Evolutionary conservation across 2,888 invertebrate genomes (phyloP), one percentile per base, ranked within the genome.

Genomic region (Tetragnatha montana): DNA sequence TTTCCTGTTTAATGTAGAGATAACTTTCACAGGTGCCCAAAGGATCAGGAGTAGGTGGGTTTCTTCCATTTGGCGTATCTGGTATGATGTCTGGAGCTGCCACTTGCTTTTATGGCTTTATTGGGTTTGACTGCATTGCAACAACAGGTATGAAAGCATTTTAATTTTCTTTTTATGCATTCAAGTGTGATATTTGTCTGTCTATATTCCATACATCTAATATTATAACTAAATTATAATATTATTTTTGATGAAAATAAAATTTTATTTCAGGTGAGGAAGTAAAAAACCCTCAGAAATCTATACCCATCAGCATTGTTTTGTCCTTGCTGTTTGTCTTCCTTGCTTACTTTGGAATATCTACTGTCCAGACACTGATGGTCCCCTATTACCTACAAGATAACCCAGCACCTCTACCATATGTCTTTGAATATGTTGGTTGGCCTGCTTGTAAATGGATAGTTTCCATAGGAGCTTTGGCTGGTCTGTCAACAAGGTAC

Each of bases 301-400:
- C 97, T 92, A 98, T 99, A 89, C 99, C 99, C 0, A 93, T 98
- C 75, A 96, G 98, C 60, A 98, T 99, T 91, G 96, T 98, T 0
- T 93, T 97, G 1, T 98, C 98, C 0, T 94, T 99, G 85, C 93
- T 96, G 6, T 95, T 97, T 89, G 97, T 98, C 83, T 98, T 98
- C 93, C 93, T 96, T 8, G 96, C 98, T 0, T 99, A 99, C 94
- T 98, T 98, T 93, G 96, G 97, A 21, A 96, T 99, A 73, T 97
- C 98, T 0, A 96, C 97, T 0, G 97, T 98, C 0, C 94, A 99
- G 87, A 99, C 99, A 0, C 96, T 99, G 95, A 98, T 98, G 97
- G 95, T 96, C 95, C 99, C 99, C 6, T 98, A 97, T 93, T 98
- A 96, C 93, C 93, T 93, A 93, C 94, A 97, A 95, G 95, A 98